Evolutionary conservation across 2,797 vertebrate genomes (phyloP), one percentile per base, ranked within the genome.

Genomic region (Epinephelus coioides): DNA sequence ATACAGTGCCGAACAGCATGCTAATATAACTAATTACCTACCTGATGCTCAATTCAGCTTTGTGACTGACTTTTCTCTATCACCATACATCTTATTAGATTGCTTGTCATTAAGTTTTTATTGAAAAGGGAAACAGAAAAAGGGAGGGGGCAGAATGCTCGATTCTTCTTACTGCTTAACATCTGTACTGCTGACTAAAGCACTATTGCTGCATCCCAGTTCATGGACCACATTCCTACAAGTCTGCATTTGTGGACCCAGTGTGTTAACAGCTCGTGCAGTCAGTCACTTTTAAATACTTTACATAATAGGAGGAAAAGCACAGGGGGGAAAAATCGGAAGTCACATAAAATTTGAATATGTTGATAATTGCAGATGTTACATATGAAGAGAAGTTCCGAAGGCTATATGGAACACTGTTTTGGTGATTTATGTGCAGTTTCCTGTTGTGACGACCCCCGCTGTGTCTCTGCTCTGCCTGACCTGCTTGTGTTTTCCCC

Each of bases 111-210:
- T 7, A 43, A 25, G 38, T 73, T n/a, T 0, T 47, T 19, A 18
- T 46, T 38, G 15, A 60, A 44, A 59, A 51, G 30, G 23, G 23
- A 44, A 44, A 40, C 43, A 49, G 12, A 50, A 40, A 56, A 50
- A 25, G 40, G 15, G 30, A 59, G n/a, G 30, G 47, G 76, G 64
- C 49, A 25, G 3, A 47, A 49, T 34, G 25, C 30, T 60, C 18
- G 15, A 46, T 47, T 77, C 46, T 30, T 63, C 19, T 9, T 21
- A 14, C 44, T 25, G 40, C 51, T 12, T 11, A 40, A 69, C 49
- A 38, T 55, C 23, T 55, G 64, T 73, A 49, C 27, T 25, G 46
- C 60, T 6, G 66, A 51, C 54, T 38, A 25, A 53, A 57, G 70
- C 27, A 44, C 19, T 60, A 54, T 49, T 54, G 34, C 30, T 74